Conservation (phyloP, 2,888 invertebrate genomes). For the Prenolepis imparis region DNA sequence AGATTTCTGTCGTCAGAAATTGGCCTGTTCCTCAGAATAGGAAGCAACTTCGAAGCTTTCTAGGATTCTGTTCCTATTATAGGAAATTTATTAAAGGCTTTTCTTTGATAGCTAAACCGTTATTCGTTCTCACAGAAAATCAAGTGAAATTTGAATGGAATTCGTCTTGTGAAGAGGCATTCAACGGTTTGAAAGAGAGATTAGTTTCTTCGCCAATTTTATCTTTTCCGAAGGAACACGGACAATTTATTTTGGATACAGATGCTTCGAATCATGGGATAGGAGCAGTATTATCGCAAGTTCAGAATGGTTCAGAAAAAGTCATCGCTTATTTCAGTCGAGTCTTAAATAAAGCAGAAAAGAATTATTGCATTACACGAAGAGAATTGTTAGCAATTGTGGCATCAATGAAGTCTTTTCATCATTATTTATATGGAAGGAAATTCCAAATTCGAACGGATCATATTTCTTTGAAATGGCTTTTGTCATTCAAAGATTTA, state of each 20-base stretch:
- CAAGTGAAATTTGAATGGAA: not conserved
- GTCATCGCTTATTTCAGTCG: not conserved
- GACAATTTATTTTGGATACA: not conserved
- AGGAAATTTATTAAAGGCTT: not conserved
- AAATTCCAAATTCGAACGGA: not conserved
- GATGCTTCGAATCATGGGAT: slow-evolving; percentile 11
- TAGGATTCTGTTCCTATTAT: slow-evolving; percentile 22
- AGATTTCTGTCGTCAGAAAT: not conserved
- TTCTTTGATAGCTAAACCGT: not conserved
- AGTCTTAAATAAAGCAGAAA: no score
- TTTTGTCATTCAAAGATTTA: not conserved
- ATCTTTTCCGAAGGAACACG: not conserved
- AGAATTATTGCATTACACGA: no score
- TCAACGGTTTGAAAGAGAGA: not conserved
- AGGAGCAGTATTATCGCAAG: slow-evolving; percentile 1
- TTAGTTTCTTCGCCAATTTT: not conserved
- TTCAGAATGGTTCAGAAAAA: not conserved
- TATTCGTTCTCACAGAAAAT: not conserved
- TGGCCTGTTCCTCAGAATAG: not conserved
- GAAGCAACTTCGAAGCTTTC: not conserved
- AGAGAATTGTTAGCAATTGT: no score
- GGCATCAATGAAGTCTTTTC: no score
- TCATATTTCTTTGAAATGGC: not conserved
- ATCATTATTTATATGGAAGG: not conserved
- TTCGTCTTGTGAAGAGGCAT: not conserved